These are phyloP conservation scores for Oreocharis arfaki DNA, from an alignment of 2,113 vertebrate species.

Conservation along the genomic window DNA sequence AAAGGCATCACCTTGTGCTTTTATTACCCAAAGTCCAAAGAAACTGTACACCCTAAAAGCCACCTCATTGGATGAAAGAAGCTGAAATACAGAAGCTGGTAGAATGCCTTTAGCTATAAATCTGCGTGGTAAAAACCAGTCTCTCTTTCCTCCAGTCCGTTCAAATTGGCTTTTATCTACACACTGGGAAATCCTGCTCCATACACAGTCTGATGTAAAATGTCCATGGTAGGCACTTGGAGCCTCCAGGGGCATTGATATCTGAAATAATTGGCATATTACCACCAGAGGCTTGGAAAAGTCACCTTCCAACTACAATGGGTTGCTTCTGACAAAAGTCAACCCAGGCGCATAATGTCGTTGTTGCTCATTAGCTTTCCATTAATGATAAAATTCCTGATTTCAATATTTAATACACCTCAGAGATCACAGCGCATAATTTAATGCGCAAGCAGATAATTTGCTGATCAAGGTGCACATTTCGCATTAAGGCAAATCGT, in stretches of 20 bases:
- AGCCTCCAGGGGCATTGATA: background rate
- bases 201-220: background rate
- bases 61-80: conserved; percentile 5
- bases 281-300: background rate
- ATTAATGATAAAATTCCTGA: background rate
- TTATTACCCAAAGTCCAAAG: conserved; percentile 16
- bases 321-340: background rate
- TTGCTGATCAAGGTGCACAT: conserved; percentile 30
- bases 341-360: background rate
- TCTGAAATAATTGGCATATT: conserved; percentile 9
- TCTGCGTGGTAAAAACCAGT: background rate
- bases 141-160: background rate
- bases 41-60: background rate
- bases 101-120: conserved; percentile 21
- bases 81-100: background rate
- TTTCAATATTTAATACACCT: conserved; percentile 34
- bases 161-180: background rate
- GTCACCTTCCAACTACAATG: conserved; percentile 45
- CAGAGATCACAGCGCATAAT: conserved; percentile 34
- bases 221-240: background rate
- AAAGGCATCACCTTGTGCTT: conserved; percentile 1
- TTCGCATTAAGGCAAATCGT: conserved; percentile 6
- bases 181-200: background rate
- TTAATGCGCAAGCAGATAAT: conserved; percentile 40
- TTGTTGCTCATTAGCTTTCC: conserved; percentile 32